phyloP scores from a whole-genome alignment of 1,140 invertebrate species.

The Pentalonia nigronervosa region DNA sequence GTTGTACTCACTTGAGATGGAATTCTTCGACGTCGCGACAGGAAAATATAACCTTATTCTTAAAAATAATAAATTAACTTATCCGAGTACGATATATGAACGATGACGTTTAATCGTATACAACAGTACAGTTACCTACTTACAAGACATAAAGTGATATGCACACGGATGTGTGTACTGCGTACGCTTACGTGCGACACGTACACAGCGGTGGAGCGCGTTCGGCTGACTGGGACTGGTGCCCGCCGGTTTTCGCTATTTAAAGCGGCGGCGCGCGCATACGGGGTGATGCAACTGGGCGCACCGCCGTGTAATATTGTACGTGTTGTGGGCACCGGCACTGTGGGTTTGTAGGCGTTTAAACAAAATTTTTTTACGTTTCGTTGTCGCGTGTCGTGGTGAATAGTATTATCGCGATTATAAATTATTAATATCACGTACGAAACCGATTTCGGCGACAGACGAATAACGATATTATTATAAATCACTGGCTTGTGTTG shows the following conservation, averaged over 20 bases:
- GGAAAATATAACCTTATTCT: conserved; percentile 31
- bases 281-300: not conserved
- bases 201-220: not conserved
- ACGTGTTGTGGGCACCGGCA: too few relatives aligned
- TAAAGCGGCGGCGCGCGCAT: not conserved
- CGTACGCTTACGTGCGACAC: not conserved
- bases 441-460: not conserved
- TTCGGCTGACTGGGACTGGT: conserved; percentile 19
- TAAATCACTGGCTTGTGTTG: too few relatives aligned
- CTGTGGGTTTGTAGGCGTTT: too few relatives aligned
- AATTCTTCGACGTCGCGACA: not conserved
- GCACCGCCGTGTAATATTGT: too few relatives aligned
- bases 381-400: not conserved
- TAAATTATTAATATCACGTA: not conserved
- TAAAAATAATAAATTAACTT: not conserved
- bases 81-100: conserved; percentile 14
- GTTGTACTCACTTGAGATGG: not conserved
- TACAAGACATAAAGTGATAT: not conserved
- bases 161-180: not conserved
- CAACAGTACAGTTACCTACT: not conserved
- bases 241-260: conserved; percentile 11
- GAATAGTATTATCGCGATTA: not conserved
- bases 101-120: not conserved
- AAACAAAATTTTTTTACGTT: too few relatives aligned
- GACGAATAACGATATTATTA: too few relatives aligned